These are phyloP conservation scores for Branchinecta lynchi DNA, from an alignment of 1,140 invertebrate genomes.

Conservation along the genomic window DNA sequence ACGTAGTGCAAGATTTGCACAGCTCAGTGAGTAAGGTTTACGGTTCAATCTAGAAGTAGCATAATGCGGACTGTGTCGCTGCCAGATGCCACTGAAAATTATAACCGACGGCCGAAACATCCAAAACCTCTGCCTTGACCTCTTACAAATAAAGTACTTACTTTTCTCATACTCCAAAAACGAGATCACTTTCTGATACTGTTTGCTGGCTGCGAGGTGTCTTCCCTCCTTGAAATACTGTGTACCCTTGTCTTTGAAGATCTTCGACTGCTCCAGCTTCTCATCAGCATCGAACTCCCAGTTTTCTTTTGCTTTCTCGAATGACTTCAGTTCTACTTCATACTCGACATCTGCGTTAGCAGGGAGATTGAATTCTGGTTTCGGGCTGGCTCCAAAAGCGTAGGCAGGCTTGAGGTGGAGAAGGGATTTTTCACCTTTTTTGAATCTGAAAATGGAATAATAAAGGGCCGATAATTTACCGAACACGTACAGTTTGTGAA, in stretches of 20 bases:
- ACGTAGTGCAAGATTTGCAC: no score
- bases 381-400: conserved; percentile 61
- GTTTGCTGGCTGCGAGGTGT: conserved; percentile 61
- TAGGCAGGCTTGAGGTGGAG: conserved; percentile 60
- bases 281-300: conserved; percentile 65
- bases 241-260: conserved; percentile 79
- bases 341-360: conserved; percentile 63
- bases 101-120: no score
- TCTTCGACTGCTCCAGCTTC: conserved; percentile 60
- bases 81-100: no score
- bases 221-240: conserved; percentile 71
- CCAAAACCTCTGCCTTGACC: not conserved
- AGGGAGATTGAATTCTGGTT: conserved; percentile 54
- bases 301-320: conserved; percentile 61
- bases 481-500: no score
- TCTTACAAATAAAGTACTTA: conserved; percentile 20
- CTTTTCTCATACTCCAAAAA: conserved; percentile 37
- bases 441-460: conserved; percentile 43
- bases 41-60: no score
- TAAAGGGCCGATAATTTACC: no score
- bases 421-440: conserved; percentile 57
- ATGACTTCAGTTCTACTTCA: conserved; percentile 57
- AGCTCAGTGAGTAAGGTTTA: no score
- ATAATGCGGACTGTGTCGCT: no score
- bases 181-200: conserved; percentile 60